A percentile compares a stretch with the other conserved stretches of the same genome.
phyloP scores from a whole-genome alignment of 2,113 vertebrate species.

The Pimephales promelas region DNA sequence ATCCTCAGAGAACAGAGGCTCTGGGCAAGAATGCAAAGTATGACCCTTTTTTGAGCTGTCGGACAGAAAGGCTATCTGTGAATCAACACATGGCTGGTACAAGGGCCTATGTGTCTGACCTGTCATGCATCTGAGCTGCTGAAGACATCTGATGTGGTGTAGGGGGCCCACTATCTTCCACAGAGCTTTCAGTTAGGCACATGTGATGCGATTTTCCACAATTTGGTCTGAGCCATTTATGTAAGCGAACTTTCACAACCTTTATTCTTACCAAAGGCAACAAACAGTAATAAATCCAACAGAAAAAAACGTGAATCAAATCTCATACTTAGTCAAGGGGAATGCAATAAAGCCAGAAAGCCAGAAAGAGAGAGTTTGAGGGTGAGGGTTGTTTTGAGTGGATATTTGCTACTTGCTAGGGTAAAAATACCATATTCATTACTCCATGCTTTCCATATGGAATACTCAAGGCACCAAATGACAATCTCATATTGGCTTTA shows the following conservation, averaged over 20 bases:
- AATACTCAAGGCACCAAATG: conserved; percentile 63
- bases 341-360: too few species aligned
- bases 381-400: not conserved
- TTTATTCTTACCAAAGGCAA: conserved; percentile 17
- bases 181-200: not conserved
- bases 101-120: conserved; percentile 54
- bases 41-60: conserved; percentile 67
- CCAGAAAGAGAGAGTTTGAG: not conserved
- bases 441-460: conserved; percentile 24
- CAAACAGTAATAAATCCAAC: conserved; percentile 16
- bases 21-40: conserved; percentile 73
- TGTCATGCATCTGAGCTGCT: conserved; percentile 9
- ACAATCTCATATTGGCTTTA: conserved; percentile 54
- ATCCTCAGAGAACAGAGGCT: conserved; percentile 72
- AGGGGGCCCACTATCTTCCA: conserved; percentile 14
- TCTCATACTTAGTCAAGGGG: not conserved
- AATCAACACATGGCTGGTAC: conserved; percentile 55
- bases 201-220: not conserved
- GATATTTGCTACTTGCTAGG: too few species aligned
- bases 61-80: conserved; percentile 67
- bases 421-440: not conserved
- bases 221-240: conserved; percentile 48
- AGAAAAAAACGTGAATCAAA: not conserved
- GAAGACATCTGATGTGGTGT: conserved; percentile 45
- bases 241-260: conserved; percentile 43